Percentiles rank a stretch among this genome's conserved stretches.
Evolutionary conservation across 2,113 vertebrate genomes (phyloP).

Genomic region (Notarius lentiginosus): DNA sequence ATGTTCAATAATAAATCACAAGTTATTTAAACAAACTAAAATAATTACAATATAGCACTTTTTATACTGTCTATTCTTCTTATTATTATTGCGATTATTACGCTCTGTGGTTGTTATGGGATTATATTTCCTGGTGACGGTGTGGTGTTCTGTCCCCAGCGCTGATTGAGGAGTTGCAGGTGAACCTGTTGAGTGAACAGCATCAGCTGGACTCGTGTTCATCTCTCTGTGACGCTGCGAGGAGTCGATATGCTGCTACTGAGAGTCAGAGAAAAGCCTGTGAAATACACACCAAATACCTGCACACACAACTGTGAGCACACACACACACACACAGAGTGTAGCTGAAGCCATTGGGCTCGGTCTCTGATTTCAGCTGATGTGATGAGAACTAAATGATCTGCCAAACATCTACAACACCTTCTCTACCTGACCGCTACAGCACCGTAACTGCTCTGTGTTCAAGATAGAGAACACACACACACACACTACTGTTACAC

Average conservation of each 20-base stretch:
- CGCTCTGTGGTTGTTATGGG: background rate
- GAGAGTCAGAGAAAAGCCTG: slow-evolving; percentile 47
- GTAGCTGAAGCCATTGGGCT: too few species aligned
- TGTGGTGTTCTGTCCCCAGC: slow-evolving; percentile 6
- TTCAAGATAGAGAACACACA: background rate
- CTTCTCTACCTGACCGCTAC: background rate
- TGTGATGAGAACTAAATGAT: too few species aligned
- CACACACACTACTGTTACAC: background rate
- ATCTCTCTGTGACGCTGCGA: slow-evolving; percentile 18
- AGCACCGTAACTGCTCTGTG: background rate
- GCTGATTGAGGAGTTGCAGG: background rate
- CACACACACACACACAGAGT: background rate
- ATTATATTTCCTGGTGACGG: background rate
- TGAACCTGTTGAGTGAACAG: slow-evolving; percentile 11
- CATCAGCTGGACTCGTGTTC: slow-evolving; percentile 43
- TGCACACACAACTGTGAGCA: slow-evolving; percentile 43
- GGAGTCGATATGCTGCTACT: slow-evolving; percentile 36
- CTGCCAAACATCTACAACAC: background rate
- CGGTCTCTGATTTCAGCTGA: too few species aligned
- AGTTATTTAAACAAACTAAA: too few species aligned
- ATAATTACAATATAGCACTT: too few species aligned
- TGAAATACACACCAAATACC: slow-evolving; percentile 26
- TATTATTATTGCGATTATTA: background rate
- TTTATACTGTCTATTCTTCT: background rate
- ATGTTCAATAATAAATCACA: too few species aligned